Conservation (phyloP, 2,888 invertebrate species). For the Chromoteleia sp. region DNA sequence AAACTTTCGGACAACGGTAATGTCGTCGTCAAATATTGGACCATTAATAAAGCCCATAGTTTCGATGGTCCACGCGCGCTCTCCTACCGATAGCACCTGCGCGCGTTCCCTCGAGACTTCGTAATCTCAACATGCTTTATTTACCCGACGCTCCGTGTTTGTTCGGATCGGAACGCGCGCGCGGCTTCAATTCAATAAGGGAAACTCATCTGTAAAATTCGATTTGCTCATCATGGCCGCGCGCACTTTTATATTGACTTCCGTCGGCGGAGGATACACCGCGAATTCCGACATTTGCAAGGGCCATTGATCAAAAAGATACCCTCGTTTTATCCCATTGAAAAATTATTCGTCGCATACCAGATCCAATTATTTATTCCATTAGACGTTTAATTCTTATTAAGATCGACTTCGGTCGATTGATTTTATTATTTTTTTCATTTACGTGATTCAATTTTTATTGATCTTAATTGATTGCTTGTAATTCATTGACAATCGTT, state of each 20-base stretch:
- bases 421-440: too few species aligned
- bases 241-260: conserved; percentile 55
- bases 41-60: conserved; percentile 83
- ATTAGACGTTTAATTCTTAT: background rate
- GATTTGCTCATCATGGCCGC: conserved; percentile 76
- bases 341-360: conserved; percentile 6
- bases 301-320: conserved; percentile 53
- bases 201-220: conserved; percentile 84
- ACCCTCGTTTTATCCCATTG: conserved; percentile 22
- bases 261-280: conserved; percentile 20
- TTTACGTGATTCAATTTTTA: too few species aligned
- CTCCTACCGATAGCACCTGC: conserved; percentile 74
- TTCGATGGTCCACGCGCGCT: conserved; percentile 78
- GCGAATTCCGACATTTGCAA: conserved; percentile 45
- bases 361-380: background rate
- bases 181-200: conserved; percentile 81
- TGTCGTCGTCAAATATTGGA: conserved; percentile 84
- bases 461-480: too few species aligned
- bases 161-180: conserved; percentile 70
- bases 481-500: too few species aligned
- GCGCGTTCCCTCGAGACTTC: conserved; percentile 80
- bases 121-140: conserved; percentile 84
- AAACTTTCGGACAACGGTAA: conserved; percentile 79
- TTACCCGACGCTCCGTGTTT: conserved; percentile 77
- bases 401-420: background rate